Evolutionary conservation across 2,797 vertebrate species (phyloP), one percentile per base, ranked within the genome.

Genomic region (Todus mexicanus): DNA sequence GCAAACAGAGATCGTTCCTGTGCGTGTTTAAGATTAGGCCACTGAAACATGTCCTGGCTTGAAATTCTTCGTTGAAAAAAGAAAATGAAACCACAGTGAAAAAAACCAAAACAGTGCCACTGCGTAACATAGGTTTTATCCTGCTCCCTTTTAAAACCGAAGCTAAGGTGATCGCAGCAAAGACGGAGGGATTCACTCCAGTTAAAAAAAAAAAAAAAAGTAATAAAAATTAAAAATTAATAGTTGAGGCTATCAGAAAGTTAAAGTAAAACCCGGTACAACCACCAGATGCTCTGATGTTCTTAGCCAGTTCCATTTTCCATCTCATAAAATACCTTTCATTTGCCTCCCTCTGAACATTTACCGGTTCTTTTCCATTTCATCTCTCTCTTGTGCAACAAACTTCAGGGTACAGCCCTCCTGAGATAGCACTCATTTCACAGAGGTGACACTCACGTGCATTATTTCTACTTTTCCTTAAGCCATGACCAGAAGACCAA

Each of bases 51-150:
- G 92, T 81, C 82, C 89, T 81, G 70, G 73, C 95, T 95, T 93
- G 94, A 93, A 93, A 88, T 54, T 79, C 79, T 75, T 50, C 47
- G 59, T 84, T 87, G 92, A 94, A 94, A 64, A 94, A 89, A 81
- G 93, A 96, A 96, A 96, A 96, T 54, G 84, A 96, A 96, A 95
- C 79, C 60, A 60, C 64, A 73, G 8, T 37, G 77, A 92, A 95
- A 93, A 89, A 91, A 43, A 70, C n/a, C n/a, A 95, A 73, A 26
- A 6, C 10, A 26, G 45, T 74, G 91, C 60, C 70, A 47, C 40
- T 23, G 15, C 47, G 29, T 79, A 16, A 9, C 38, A 8, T 12
- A 42, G 45, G 75, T 78, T 78, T 89, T 40, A 66, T 42, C 35
- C 59, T 42, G 37, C 31, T 76, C 16, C 59, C 19, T 35, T 63